A percentile compares a stretch with the other conserved stretches of the same genome.
Conservation (phyloP, 2,113 vertebrate species). For the Crocuta crocuta region DNA sequence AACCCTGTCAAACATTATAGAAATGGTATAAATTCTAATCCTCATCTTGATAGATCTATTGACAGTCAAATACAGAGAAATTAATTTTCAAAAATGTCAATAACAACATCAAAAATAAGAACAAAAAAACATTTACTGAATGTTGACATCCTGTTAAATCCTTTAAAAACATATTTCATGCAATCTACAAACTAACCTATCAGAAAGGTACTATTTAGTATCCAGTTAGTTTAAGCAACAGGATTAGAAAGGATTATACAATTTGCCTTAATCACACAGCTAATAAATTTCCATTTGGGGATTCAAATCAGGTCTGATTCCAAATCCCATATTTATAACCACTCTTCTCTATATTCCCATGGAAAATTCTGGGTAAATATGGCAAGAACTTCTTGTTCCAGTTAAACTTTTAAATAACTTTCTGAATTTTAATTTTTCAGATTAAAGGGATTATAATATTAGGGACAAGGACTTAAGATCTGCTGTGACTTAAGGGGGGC, state of each 20-base stretch:
- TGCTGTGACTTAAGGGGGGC: not conserved
- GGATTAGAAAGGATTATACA: constrained; percentile 2
- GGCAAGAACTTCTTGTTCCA: constrained; percentile 48
- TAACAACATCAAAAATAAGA: not conserved
- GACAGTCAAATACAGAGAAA: constrained; percentile 32
- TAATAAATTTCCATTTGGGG: constrained; percentile 29
- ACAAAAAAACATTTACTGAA: not conserved
- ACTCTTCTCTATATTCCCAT: constrained; percentile 36
- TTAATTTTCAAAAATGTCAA: constrained; percentile 50
- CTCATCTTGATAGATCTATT: constrained; percentile 13
- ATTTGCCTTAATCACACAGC: constrained; percentile 40
- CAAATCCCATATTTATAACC: not conserved
- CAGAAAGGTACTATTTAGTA: not conserved
- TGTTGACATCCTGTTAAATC: not conserved
- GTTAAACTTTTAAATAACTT: constrained; percentile 54
- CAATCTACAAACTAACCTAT: not conserved
- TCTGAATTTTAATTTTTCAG: constrained; percentile 59
- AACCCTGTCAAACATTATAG: not conserved
- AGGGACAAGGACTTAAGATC: constrained; percentile 23
- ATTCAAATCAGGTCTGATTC: constrained; percentile 43
- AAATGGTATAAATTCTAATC: constrained; percentile 4
- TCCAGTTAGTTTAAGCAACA: constrained; percentile 18
- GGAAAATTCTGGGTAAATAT: constrained; percentile 48
- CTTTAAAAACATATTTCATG: constrained; percentile 55
- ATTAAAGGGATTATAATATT: constrained; percentile 42